A percentile compares a stretch with the other conserved stretches of the same genome.
Conservation (phyloP, 2,888 invertebrate species). For the Xestia xanthographa region DNA sequence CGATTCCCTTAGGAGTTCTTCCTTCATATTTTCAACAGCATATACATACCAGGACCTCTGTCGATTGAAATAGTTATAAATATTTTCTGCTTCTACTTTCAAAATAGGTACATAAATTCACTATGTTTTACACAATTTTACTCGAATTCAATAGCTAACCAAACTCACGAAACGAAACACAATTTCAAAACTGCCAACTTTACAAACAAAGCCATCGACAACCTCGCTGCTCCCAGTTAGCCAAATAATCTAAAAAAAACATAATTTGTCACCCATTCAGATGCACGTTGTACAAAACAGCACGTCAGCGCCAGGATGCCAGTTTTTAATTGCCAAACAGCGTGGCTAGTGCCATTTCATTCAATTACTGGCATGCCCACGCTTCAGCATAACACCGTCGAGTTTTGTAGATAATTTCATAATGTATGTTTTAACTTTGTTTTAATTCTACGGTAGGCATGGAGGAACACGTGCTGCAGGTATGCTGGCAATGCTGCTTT, state of each 20-base stretch:
- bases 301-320: conserved; percentile 60
- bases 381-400: conserved; percentile 45
- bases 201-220: conserved; percentile 27
- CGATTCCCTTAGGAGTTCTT: not conserved
- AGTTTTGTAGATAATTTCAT: conserved; percentile 49
- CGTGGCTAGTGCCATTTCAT: conserved; percentile 72
- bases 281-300: conserved; percentile 47
- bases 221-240: conserved; percentile 11
- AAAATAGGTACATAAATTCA: not conserved
- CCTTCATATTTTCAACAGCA: not conserved
- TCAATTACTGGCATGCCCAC: conserved; percentile 71
- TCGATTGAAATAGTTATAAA: not conserved
- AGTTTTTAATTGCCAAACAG: conserved; percentile 76
- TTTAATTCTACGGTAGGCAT: conserved; percentile 19
- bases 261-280: conserved; percentile 56
- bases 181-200: conserved; percentile 3
- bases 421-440: conserved; percentile 50
- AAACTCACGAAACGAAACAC: not conserved
- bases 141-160: not conserved
- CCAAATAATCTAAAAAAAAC: conserved; percentile 46
- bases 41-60: not conserved
- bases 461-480: conserved; percentile 4
- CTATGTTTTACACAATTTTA: not conserved
- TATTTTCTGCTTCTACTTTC: not conserved
- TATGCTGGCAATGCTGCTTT: not conserved